Base-by-base conservation (phyloP, 2,888 invertebrate genomes). In the Platycheirus rosarum region DNA sequence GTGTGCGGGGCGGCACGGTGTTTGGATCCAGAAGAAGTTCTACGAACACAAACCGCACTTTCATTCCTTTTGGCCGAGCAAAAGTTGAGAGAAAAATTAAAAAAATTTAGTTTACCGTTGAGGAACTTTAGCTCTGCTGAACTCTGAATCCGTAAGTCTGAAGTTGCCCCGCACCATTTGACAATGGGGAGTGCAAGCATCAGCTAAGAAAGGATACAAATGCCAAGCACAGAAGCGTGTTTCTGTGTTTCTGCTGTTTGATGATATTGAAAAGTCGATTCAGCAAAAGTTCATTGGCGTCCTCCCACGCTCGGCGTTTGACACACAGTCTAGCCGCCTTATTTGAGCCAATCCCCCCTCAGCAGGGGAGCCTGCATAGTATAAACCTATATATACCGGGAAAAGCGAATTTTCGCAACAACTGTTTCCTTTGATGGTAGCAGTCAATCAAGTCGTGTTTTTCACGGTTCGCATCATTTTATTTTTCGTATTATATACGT, bases 261-360 rank as follows among this genome's bases (percentile, higher is more conserved):
- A 80, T 75, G 70, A 71, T 80, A 76, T 80, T 80, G 80, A 80
- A 80, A 80, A 80, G 66, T 80, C 80, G 70, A 75, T 66, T 80
- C 80, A 76, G 80, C 75, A 70, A 80, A 80, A 80, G 80, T 80
- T 80, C 80, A 80, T 80, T 75, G 80, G 80, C 79, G 74, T 79
- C 63, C 70, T 65, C 49, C 70, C 49, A 65, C 65, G 40, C 16
- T 60, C 29, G n/a, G n/a, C n/a, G 29, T 26, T 23, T 48, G 37
- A 26, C 55, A 26, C 29, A 49, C 32, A 35, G 65, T 73, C 53
- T 78, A 70, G 71, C 46, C 73, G 60, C 57, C 57, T 63, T 49
- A 18, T 55, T 57, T 40, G 13, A 55, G 37, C 51, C 32, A 53
- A 32, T 53, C 9, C 13, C n/a, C 7, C 18, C 79, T 9, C 80